These are phyloP conservation scores for Aratinga solstitialis DNA, from an alignment of 2,797 vertebrate species.

Conservation along the genomic window DNA sequence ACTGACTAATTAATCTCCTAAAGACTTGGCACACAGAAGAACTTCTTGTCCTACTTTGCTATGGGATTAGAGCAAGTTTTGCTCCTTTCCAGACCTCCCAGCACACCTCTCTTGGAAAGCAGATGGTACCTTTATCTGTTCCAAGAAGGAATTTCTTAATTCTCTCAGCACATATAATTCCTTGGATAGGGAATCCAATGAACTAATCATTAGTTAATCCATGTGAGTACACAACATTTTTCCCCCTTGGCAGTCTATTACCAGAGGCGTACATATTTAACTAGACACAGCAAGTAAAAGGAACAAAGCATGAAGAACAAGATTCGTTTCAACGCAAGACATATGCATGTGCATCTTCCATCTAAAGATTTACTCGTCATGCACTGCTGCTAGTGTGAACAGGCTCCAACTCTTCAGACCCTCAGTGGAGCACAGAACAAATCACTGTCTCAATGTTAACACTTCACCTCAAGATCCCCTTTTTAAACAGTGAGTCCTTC, in stretches of 20 bases:
- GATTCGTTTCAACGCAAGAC: background rate
- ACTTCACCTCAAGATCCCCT: background rate
- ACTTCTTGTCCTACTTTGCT: background rate
- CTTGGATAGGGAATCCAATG: background rate
- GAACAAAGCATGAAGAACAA: background rate
- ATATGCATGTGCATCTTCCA: accelerated
- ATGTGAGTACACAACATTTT: background rate
- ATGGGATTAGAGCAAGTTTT: background rate
- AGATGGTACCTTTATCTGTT: background rate
- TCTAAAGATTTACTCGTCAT: background rate
- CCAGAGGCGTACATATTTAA: background rate
- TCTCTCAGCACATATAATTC: background rate
- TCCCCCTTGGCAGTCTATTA: background rate
- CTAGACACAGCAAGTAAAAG: background rate
- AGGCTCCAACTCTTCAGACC: background rate
- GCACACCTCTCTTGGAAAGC: background rate
- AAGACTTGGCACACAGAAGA: background rate
- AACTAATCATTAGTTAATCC: background rate
- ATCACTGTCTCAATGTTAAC: background rate
- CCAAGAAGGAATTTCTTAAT: background rate
- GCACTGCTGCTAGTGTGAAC: background rate
- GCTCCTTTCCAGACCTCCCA: background rate
- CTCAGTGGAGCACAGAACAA: background rate
- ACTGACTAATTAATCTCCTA: background rate
- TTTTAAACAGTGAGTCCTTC: background rate